Evolutionary conservation across 2,113 vertebrate species (phyloP).

Genomic region (Trematocara nigrifrons): DNA sequence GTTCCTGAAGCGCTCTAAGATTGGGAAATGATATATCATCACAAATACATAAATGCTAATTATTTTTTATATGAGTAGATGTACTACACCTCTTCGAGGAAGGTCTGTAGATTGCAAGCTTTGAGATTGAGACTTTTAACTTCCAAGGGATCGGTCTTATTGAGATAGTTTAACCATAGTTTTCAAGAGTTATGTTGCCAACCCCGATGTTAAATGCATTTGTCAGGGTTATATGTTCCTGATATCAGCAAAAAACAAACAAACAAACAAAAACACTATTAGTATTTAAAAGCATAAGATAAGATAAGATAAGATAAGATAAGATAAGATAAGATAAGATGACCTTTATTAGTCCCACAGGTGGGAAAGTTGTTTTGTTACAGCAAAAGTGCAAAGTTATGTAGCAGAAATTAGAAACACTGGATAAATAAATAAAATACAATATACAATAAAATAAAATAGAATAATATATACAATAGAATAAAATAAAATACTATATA

Average conservation of each 20-base stretch:
- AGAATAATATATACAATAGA: too few relatives aligned
- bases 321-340: too few relatives aligned
- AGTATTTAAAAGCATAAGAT: not conserved
- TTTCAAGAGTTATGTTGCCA: constrained; percentile 71
- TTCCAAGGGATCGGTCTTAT: constrained; percentile 51
- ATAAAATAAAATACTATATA: too few relatives aligned
- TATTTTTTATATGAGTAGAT: not conserved
- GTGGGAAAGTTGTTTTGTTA: too few relatives aligned
- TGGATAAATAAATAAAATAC: too few relatives aligned
- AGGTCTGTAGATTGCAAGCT: constrained; percentile 75
- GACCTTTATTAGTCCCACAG: too few relatives aligned
- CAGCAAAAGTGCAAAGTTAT: too few relatives aligned
- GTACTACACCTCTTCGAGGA: constrained; percentile 78
- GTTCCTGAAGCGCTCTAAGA: constrained; percentile 79
- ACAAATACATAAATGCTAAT: not conserved
- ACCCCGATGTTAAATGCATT: constrained; percentile 67
- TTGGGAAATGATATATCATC: not conserved
- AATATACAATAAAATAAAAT: too few relatives aligned
- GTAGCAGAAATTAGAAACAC: too few relatives aligned
- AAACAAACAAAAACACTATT: not conserved
- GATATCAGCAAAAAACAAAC: not conserved
- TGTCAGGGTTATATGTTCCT: constrained; percentile 80
- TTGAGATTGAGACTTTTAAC: constrained; percentile 68
- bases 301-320: too few relatives aligned
- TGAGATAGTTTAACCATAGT: constrained; percentile 72